Evolutionary conservation across 2,888 invertebrate species (phyloP).

Genomic region (Serrognathus titanus): DNA sequence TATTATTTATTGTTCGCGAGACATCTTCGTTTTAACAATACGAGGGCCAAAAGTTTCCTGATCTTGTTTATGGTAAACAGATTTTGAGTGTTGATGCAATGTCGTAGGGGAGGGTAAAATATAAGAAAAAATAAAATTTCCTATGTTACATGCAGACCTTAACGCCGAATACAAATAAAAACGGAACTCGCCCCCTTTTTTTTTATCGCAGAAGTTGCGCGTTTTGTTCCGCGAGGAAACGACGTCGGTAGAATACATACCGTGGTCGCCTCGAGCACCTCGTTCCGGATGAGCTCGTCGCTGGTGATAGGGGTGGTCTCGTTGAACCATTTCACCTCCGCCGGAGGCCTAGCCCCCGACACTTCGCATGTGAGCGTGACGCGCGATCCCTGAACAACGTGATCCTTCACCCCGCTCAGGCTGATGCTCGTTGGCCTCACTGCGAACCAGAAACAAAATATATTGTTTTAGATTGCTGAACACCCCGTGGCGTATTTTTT

Average conservation of each 20-base stretch:
- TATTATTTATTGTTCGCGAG: too few relatives aligned
- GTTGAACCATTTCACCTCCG: conserved; percentile 83
- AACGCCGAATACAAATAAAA: too few relatives aligned
- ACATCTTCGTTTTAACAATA: too few relatives aligned
- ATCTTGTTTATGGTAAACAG: too few relatives aligned
- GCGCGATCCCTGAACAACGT: conserved; percentile 76
- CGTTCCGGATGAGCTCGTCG: conserved; percentile 22
- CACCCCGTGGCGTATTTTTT: background rate
- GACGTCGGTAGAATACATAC: conserved; percentile 18
- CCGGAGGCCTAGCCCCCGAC: conserved; percentile 78
- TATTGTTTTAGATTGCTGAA: background rate
- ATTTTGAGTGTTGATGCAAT: too few relatives aligned
- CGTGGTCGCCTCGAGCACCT: conserved; percentile 23
- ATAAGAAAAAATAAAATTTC: too few relatives aligned
- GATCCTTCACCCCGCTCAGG: conserved; percentile 71
- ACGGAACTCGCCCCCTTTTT: too few relatives aligned
- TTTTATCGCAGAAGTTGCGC: too few relatives aligned
- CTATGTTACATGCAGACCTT: too few relatives aligned
- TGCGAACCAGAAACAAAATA: conserved; percentile 48
- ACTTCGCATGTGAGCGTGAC: conserved; percentile 76
- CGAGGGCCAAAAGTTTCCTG: too few relatives aligned
- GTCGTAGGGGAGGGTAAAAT: too few relatives aligned
- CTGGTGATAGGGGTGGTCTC: conserved; percentile 55
- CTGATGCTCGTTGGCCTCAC: conserved; percentile 78
- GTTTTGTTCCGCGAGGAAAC: too few relatives aligned